A percentile compares a stretch with the other conserved stretches of the same genome.
These are phyloP conservation scores for Dasypogon diadema DNA, from an alignment of 2,888 invertebrate genomes.

Conservation along the genomic window DNA sequence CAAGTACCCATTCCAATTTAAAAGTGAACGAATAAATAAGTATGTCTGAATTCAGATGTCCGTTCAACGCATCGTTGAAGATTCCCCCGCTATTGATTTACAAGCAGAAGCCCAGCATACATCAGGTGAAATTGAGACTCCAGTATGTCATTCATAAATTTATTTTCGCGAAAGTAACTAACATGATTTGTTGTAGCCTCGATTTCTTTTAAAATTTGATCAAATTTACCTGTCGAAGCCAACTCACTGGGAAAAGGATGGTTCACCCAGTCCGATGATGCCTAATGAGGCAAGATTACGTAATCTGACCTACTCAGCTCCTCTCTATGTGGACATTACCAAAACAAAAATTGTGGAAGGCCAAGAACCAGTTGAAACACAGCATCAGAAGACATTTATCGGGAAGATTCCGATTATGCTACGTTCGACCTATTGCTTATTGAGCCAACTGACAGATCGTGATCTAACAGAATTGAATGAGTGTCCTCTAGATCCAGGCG, in stretches of 20 bases:
- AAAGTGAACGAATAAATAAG: neutral
- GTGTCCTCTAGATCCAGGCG: constrained; percentile 98
- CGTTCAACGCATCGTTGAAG: constrained; percentile 98
- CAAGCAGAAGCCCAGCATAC: constrained; percentile 98
- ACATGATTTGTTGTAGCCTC: constrained; percentile 75
- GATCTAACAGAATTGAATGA: constrained; percentile 99
- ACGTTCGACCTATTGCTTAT: constrained; percentile 95
- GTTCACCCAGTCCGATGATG: constrained; percentile 99
- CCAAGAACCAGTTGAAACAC: constrained; percentile 87
- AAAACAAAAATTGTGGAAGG: constrained; percentile 95
- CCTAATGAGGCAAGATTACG: constrained; percentile 98
- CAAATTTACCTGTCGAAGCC: constrained; percentile 99
- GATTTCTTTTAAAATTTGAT: constrained; percentile 95
- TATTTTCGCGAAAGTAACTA: too few relatives aligned
- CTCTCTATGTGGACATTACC: constrained; percentile 98
- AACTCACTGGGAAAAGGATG: constrained; percentile 99
- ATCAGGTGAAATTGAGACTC: constrained; percentile 90
- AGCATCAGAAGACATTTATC: constrained; percentile 81
- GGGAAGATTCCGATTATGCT: constrained; percentile 99
- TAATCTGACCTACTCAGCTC: constrained; percentile 98
- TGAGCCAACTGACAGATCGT: constrained; percentile 96
- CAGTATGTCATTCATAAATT: constrained; percentile 67
- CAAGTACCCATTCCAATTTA: constrained; percentile 8
- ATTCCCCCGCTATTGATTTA: constrained; percentile 97
- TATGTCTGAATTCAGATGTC: constrained; percentile 79